phyloP scores from a whole-genome alignment of 2,113 vertebrate species.

The Acrocephalus arundinaceus region DNA sequence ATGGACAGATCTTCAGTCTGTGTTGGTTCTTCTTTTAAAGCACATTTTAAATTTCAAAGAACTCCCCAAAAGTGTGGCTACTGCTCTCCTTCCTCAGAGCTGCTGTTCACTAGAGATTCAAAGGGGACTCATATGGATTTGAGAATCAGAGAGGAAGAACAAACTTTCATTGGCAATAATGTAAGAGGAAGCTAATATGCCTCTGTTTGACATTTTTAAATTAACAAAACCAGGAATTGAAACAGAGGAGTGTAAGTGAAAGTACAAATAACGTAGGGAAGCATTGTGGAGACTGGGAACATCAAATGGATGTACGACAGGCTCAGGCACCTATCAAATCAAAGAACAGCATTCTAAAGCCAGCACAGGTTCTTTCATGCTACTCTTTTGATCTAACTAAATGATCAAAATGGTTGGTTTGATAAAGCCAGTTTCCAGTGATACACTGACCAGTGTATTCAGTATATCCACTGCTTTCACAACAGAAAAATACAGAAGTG shows the following conservation, averaged over 20 bases:
- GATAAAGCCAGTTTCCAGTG: background rate
- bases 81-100: background rate
- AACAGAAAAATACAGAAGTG: background rate
- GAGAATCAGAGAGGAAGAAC: background rate
- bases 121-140: fast-evolving
- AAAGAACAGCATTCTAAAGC: background rate
- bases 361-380: background rate
- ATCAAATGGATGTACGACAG: background rate
- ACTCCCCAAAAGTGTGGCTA: background rate
- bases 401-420: background rate
- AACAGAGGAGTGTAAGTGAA: background rate
- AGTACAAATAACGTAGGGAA: background rate
- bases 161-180: background rate
- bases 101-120: background rate
- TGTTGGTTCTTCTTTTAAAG: background rate
- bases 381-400: background rate
- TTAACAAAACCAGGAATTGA: background rate
- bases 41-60: background rate
- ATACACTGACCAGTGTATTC: background rate
- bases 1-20: background rate
- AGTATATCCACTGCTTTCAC: background rate
- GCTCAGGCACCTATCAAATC: background rate
- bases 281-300: background rate
- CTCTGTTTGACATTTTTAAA: background rate
- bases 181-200: background rate